Evolutionary conservation across 2,797 vertebrate genomes (phyloP).

Genomic region (Coreius guichenoti): DNA sequence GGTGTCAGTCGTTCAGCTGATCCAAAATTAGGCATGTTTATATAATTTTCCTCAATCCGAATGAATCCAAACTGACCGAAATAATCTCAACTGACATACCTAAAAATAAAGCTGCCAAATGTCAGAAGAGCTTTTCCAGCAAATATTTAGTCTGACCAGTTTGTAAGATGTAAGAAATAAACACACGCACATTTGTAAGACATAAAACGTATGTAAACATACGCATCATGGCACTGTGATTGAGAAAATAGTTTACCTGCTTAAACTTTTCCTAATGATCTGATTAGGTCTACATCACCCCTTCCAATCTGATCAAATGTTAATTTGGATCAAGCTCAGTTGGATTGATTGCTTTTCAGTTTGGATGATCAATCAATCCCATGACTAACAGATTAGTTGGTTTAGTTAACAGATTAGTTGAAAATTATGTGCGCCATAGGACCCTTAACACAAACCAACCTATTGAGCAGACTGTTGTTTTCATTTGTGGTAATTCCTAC

Average conservation of each 20-base stretch:
- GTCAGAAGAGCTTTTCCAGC: not conserved
- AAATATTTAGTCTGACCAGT: not conserved
- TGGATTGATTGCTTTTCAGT: not conserved
- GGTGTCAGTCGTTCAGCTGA: not conserved
- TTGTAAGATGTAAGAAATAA: not conserved
- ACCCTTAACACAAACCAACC: not conserved
- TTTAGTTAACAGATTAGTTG: not conserved
- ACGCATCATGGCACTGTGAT: no score
- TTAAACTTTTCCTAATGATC: not conserved
- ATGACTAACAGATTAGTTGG: not conserved
- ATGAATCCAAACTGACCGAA: not conserved
- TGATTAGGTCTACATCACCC: not conserved
- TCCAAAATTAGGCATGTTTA: not conserved
- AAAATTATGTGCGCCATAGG: not conserved
- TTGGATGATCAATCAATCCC: not conserved
- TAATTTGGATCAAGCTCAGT: not conserved
- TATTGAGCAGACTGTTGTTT: not conserved
- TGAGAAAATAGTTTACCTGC: not conserved
- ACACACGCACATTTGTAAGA: not conserved
- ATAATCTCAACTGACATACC: no score
- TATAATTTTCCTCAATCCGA: not conserved
- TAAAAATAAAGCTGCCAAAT: not conserved
- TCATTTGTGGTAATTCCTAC: not conserved
- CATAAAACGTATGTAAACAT: not conserved
- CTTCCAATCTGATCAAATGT: not conserved